Evolutionary conservation across 2,797 vertebrate genomes (phyloP).

Genomic region (Miichthys miiuy): DNA sequence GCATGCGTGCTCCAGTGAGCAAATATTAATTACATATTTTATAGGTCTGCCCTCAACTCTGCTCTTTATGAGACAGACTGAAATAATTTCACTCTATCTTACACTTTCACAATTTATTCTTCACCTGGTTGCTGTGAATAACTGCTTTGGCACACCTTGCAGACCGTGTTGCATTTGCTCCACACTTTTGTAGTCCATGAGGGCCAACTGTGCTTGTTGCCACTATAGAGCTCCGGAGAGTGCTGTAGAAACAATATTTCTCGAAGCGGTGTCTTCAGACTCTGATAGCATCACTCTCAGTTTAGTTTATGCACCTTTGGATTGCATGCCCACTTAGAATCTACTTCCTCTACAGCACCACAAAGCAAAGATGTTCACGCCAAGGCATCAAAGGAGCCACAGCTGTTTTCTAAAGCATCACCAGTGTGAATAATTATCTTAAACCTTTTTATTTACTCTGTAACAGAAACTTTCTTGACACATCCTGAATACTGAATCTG

Average conservation of each 20-base stretch:
- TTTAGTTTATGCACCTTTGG: conserved; percentile 15
- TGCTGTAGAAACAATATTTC: not conserved
- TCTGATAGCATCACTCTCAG: conserved; percentile 11
- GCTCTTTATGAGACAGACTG: not conserved
- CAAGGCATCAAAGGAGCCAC: conserved; percentile 1
- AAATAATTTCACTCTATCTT: conserved; percentile 1
- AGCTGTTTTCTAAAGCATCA: not conserved
- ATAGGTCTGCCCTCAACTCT: conserved; percentile 17
- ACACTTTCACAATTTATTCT: not conserved
- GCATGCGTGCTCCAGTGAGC: conserved; percentile 18
- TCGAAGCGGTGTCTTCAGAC: not conserved
- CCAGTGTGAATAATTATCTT: not conserved
- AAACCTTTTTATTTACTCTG: not conserved
- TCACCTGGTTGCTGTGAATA: not conserved
- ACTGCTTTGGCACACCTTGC: conserved; percentile 5
- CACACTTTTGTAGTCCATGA: not conserved
- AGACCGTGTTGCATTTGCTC: conserved; percentile 1
- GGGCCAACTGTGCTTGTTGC: conserved; percentile 18
- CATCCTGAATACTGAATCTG: not conserved
- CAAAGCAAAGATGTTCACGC: not conserved
- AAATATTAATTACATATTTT: conserved; percentile 44
- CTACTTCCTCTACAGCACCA: not conserved
- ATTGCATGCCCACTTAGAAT: not conserved
- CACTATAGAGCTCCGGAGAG: not conserved
- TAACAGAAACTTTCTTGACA: not conserved